These are phyloP conservation scores for Coleophora deauratella DNA, from an alignment of 2,888 invertebrate genomes.

Conservation along the genomic window DNA sequence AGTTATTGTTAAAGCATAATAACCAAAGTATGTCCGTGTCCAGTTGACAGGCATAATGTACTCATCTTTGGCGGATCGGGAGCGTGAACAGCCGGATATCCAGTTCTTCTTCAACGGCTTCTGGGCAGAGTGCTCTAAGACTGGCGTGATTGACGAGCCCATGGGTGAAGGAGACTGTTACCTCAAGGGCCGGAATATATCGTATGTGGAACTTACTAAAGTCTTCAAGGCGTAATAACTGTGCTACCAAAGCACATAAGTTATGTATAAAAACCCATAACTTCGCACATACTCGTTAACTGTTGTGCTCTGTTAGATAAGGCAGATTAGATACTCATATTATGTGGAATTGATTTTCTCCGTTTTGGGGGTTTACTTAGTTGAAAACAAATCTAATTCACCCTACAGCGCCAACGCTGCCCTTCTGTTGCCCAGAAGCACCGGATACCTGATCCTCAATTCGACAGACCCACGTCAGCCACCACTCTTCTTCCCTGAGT, in stretches of 20 bases:
- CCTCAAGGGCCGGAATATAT: constrained; percentile 25
- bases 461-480: constrained; percentile 38
- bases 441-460: constrained; percentile 39
- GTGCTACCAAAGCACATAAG: too few species aligned
- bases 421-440: constrained; percentile 37
- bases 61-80: constrained; percentile 70
- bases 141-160: constrained; percentile 47
- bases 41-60: constrained; percentile 73
- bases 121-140: constrained; percentile 64
- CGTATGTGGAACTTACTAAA: constrained; percentile 7
- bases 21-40: neutral
- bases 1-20: too few species aligned
- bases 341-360: too few species aligned
- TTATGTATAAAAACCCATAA: too few species aligned
- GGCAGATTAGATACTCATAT: too few species aligned
- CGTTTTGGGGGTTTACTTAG: too few species aligned
- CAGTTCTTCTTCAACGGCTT: constrained; percentile 80
- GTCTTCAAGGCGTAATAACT: too few species aligned
- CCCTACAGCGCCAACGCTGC: constrained; percentile 40
- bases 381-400: neutral
- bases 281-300: too few species aligned
- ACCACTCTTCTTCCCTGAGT: constrained; percentile 39
- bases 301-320: too few species aligned
- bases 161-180: constrained; percentile 26
- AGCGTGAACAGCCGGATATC: constrained; percentile 72